Evolutionary conservation across 2,888 invertebrate species (phyloP).

Genomic region (Agrilus cyanescens): DNA sequence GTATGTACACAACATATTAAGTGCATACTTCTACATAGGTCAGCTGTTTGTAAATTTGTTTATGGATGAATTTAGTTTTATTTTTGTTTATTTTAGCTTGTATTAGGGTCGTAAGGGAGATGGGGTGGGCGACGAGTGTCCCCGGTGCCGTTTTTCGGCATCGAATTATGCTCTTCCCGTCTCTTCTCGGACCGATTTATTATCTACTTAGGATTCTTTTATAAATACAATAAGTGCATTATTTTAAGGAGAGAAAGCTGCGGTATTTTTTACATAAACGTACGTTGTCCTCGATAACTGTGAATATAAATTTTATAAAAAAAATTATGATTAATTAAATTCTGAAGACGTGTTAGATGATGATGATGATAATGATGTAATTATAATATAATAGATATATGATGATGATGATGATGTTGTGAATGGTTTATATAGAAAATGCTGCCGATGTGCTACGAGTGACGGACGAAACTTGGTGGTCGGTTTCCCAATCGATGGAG

Average conservation of each 20-base stretch:
- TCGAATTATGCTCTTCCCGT: too few species aligned
- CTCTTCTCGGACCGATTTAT: not conserved
- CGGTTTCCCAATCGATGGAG: too few species aligned
- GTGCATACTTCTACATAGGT: too few species aligned
- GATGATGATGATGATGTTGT: slow-evolving; percentile 11
- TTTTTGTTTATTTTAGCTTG: too few species aligned
- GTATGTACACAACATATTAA: too few species aligned
- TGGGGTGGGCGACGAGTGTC: too few species aligned
- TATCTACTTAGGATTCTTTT: slow-evolving; percentile 27
- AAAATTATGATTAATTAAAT: slow-evolving; percentile 3
- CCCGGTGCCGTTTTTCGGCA: too few species aligned
- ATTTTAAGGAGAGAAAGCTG: slow-evolving; percentile 22
- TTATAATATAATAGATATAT: slow-evolving; percentile 10
- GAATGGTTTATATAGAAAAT: slow-evolving; percentile 28
- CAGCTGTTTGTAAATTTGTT: too few species aligned
- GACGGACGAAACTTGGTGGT: too few species aligned
- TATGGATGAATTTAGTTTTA: too few species aligned
- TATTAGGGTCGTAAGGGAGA: too few species aligned
- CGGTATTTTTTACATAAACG: slow-evolving; percentile 28
- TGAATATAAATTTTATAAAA: slow-evolving; percentile 15
- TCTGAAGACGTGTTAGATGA: not conserved
- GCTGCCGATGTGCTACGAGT: slow-evolving; percentile 19
- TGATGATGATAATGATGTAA: too few species aligned
- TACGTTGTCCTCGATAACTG: slow-evolving; percentile 18
- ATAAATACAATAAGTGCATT: slow-evolving; percentile 31